Evolutionary conservation across 2,888 invertebrate genomes (phyloP), one percentile per base, ranked within the genome.

Genomic region (Synergus gifuensis): DNA sequence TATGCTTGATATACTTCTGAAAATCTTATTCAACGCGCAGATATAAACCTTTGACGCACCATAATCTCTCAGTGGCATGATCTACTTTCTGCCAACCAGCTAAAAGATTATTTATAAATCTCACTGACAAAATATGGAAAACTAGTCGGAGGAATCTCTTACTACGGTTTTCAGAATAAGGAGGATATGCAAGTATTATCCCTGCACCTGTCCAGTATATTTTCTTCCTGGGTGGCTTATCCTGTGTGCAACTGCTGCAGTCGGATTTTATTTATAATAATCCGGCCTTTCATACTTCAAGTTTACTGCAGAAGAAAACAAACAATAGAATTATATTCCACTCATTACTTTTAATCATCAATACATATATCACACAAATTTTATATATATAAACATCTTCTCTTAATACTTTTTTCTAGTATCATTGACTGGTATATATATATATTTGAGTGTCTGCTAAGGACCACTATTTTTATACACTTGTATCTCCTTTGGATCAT

Each of bases 1-100:
- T 49, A 66, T 28, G 69, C 69, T 69, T 69, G 69, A 69, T 69
- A 69, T 28, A 69, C 69, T 69, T 69, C 69, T 69, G 46, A 69
- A 69, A 69, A 69, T 69, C 28, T 28, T n/a, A n/a, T n/a, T 7
- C 49, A 49, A 49, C 28, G 69, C 69, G 49, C 49, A 28, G 69
- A 69, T 28, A 49, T 22, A 69, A 69, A 69, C 69, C 69, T 69
- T 69, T 69, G 49, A 69, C 69, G 69, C 16, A 49, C 7, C 28
- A 28, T 69, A 69, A 69, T 49, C 69, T 49, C 16, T 69, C 49
- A 49, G 69, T 69, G 69, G 46, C 28, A 69, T 28, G 22, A 28
- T 69, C 69, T 69, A 69, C 69, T 28, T 69, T 14, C 69, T 16
- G 42, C 44, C 22, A 42, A 49, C 49, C 69, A 49, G 69, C 46